Base-by-base conservation (phyloP, 2,113 vertebrate species). In the Colossoma macropomum region DNA sequence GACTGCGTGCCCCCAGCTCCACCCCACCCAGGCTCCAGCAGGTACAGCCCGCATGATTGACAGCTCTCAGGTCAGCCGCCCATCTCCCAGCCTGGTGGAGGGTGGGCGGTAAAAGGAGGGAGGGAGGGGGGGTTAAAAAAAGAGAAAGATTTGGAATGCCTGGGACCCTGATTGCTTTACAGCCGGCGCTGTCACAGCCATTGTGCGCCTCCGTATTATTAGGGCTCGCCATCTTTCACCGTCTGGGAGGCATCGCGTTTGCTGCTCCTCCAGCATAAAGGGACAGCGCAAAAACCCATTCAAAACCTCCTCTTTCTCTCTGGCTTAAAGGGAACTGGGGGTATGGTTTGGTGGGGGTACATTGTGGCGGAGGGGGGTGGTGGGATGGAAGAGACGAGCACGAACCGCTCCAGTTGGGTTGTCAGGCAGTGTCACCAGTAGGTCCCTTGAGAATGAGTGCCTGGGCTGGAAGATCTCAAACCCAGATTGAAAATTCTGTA, bases 161-260 rank as follows among this genome's bases (percentile, higher is more conserved):
- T 91, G 91, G 91, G 87, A 92, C 92, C 91, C 89, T 93, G 92
- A 94, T 93, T 93, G 91, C 93, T 94, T 93, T 94, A 93, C 93
- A 92, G 92, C 90, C 90, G 87, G 91, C 45, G 87, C 93, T 94
- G 93, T 94, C 92, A 93, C 90, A 93, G 92, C 90, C 89, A 93
- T 94, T 93, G 92, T 92, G 92, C 85, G 84, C 90, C 88, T 90
- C 88, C 86, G 92, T 93, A 93, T 94, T 94, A 94, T 93, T 94
- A 92, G 90, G 91, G 90, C 89, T 91, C 62, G 70, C 90, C 92
- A 92, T 94, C 90, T 93, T 90, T 93, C 91, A 83, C 91, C 85
- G 89, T 92, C 92, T 94, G 92, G 92, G 90, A 93, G 89, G 92
- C 92, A 90, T 92, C 89, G 86, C 78, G 66, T 92, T 92, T 89